Evolutionary conservation across 2,113 vertebrate genomes (phyloP), one percentile per base, ranked within the genome.

Genomic region (Chaetops frenatus): DNA sequence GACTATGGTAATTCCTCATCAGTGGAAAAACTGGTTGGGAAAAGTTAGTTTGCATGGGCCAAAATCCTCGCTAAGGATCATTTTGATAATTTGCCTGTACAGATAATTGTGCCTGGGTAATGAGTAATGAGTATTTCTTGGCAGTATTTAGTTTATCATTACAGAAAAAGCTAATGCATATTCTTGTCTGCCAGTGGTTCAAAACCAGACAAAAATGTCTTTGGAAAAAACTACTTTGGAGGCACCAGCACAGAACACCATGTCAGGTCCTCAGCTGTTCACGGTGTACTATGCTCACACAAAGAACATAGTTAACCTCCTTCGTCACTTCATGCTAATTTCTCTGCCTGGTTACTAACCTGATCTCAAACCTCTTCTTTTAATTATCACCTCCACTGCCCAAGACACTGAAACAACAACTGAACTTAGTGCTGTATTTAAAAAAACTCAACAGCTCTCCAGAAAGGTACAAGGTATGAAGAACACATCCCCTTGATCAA

Each of bases 221-320:
- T 24, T 11, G 64, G 15, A 24, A 70, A 51, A 78, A 48, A 71
- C 40, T 11, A 2, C 36, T 66, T 21, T 24, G 31, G 48, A 79
- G 29, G 53, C 50, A 79, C 7, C 61, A 88, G 48, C n/a, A 82
- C 12, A 38, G 42, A 95, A 73, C 2, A 7, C 10, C 53, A 35
- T 7, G 22, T 8, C 38, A 80, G n/a, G 23, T n/a, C 31, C 44
- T 78, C 42, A 67, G 53, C 81, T 64, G 51, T 15, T 67, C 1
- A 2, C 2, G 0, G 6, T 2, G 24, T 23, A 40, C 36, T 24
- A 23, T 0, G 0, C 44, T 89, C 47, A 71, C 40, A 84, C 29
- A 82, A 53, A 67, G 40, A 84, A 85, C 1, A 2, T 0, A 38
- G 27, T 33, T 33, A 74, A 42, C 23, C 17, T 60, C 40, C 38